phyloP scores from a whole-genome alignment of 2,797 vertebrate species.

The Cuniculus paca region DNA sequence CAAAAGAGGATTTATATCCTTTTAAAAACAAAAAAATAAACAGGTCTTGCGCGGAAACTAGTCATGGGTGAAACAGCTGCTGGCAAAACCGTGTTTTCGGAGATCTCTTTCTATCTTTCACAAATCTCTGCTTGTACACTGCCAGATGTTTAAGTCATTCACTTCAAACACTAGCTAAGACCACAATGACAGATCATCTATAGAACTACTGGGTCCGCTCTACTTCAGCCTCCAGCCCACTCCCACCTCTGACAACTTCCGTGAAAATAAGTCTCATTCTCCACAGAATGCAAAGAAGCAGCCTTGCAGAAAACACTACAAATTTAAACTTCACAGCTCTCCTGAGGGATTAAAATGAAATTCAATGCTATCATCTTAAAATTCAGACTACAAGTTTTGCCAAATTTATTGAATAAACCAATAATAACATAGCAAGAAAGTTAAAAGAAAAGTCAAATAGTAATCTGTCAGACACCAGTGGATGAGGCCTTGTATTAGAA shows the following conservation, averaged over 20 bases:
- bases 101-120: background rate
- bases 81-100: background rate
- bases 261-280: background rate
- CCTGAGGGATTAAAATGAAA: background rate
- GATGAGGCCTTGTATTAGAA: background rate
- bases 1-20: background rate
- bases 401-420: background rate
- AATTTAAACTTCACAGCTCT: background rate
- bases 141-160: background rate
- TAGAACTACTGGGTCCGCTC: background rate
- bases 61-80: background rate
- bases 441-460: background rate
- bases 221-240: background rate
- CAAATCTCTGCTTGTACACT: background rate
- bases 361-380: background rate
- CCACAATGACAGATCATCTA: fast-evolving
- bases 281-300: background rate
- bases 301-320: background rate
- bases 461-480: background rate
- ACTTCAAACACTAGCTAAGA: background rate
- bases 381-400: background rate
- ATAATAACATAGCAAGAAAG: background rate
- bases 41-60: background rate
- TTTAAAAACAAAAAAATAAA: background rate
- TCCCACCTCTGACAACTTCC: background rate